These are phyloP conservation scores for Petrocephalus zakoni DNA, from an alignment of 2,113 vertebrate genomes.

Conservation along the genomic window DNA sequence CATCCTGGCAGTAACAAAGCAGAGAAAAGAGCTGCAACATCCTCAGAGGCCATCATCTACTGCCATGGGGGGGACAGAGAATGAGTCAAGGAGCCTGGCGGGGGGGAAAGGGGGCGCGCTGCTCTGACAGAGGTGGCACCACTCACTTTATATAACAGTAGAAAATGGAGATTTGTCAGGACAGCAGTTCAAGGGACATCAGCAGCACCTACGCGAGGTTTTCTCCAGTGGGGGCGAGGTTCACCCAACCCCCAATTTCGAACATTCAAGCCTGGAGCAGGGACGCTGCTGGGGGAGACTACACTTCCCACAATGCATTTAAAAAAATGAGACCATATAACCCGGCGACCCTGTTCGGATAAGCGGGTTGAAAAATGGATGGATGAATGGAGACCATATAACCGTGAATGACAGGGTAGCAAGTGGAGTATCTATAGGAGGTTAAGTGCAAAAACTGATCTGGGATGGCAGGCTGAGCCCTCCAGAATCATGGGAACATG, in stretches of 20 bases:
- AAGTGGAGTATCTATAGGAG: not conserved
- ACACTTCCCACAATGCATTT: not conserved
- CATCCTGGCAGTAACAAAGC: not conserved
- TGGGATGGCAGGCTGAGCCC: not conserved
- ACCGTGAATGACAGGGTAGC: not conserved
- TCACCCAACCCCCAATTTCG: not conserved
- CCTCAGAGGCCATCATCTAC: not conserved
- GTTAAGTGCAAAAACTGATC: conserved; percentile 8
- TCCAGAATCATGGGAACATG: not conserved
- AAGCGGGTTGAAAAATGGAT: too few species aligned
- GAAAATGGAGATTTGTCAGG: conserved; percentile 1
- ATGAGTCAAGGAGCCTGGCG: not conserved
- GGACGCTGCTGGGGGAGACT: not conserved
- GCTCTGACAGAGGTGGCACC: not conserved
- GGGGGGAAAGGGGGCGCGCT: not conserved
- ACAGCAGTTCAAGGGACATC: not conserved
- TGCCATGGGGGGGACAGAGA: not conserved
- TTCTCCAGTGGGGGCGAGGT: not conserved
- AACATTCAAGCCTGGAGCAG: not conserved
- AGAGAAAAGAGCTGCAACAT: not conserved
- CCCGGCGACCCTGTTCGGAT: too few species aligned
- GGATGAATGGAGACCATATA: too few species aligned
- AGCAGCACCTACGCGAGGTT: not conserved
- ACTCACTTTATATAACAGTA: not conserved
- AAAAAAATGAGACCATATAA: not conserved